These are phyloP conservation scores for Plutomurus gul DNA, from an alignment of 1,140 invertebrate species.

Conservation along the genomic window DNA sequence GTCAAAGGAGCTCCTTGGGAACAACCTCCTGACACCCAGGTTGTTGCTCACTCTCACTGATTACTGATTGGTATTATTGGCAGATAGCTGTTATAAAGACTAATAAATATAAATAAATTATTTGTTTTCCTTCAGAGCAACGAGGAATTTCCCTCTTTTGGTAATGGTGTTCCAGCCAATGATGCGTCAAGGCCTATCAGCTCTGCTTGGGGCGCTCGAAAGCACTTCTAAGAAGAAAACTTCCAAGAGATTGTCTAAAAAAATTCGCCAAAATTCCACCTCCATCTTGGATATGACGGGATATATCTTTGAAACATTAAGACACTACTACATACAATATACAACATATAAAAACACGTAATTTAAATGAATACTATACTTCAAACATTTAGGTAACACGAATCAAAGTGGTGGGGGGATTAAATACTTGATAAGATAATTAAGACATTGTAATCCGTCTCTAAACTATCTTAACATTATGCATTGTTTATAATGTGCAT, in stretches of 20 bases:
- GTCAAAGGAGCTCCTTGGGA: constrained; percentile 66
- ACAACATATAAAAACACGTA: not conserved
- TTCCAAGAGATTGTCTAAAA: not conserved
- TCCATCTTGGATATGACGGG: not conserved
- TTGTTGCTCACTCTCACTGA: not conserved
- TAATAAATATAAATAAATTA: not conserved
- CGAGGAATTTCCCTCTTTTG: constrained; percentile 64
- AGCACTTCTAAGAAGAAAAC: constrained; percentile 47
- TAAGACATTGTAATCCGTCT: constrained; percentile 10
- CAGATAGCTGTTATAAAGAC: not conserved
- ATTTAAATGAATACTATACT: not conserved
- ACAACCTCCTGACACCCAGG: constrained; percentile 54
- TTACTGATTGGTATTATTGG: not conserved
- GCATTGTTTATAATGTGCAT: not conserved
- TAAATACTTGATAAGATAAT: constrained; percentile 7
- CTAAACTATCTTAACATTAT: not conserved
- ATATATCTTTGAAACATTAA: not conserved
- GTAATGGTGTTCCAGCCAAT: constrained; percentile 55
- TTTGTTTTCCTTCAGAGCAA: constrained; percentile 61
- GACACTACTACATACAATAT: not conserved
- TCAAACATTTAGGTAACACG: constrained; percentile 16
- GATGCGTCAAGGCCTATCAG: constrained; percentile 43
- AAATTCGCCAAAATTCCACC: not conserved
- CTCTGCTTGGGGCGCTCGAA: constrained; percentile 52
- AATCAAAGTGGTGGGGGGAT: not conserved